Conservation (phyloP, 92 coral and sea anemone genomes). For the Metridium senile region DNA sequence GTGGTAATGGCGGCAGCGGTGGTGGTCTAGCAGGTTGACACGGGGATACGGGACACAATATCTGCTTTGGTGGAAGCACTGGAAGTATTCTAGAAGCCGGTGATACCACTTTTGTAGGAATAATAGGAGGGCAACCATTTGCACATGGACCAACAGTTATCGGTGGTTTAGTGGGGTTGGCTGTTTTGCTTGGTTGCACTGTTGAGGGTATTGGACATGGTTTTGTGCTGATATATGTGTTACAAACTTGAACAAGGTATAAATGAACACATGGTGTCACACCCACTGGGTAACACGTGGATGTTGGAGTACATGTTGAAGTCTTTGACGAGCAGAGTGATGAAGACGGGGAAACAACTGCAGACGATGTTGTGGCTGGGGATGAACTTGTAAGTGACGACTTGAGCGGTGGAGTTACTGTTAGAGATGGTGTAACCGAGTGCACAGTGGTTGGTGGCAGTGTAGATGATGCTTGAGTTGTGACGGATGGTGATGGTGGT, state of each 20-base stretch:
- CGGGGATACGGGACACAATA: not conserved
- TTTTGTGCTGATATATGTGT: conserved; percentile 13
- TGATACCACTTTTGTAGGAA: not conserved
- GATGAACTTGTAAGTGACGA: not conserved
- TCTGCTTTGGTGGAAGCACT: not conserved
- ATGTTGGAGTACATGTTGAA: conserved; percentile 17
- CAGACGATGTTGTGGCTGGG: not conserved
- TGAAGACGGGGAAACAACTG: not conserved
- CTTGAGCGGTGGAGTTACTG: not conserved
- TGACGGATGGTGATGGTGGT: not conserved
- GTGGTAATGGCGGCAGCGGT: not conserved
- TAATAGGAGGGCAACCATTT: not conserved
- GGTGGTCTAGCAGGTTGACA: not conserved
- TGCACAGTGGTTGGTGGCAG: not conserved
- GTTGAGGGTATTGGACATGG: conserved; percentile 15
- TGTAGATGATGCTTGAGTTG: not conserved
- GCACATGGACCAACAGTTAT: not conserved
- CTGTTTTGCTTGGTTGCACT: not conserved
- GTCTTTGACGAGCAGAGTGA: not conserved
- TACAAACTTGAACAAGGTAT: conserved; percentile 19
- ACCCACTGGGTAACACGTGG: conserved; percentile 19
- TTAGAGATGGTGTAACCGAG: not conserved
- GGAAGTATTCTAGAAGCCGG: not conserved
- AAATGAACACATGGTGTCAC: conserved; percentile 16
- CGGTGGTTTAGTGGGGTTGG: not conserved